Conservation (phyloP, 37 sponge, comb jelly and placozoan species). For the Amphimedon queenslandica region DNA sequence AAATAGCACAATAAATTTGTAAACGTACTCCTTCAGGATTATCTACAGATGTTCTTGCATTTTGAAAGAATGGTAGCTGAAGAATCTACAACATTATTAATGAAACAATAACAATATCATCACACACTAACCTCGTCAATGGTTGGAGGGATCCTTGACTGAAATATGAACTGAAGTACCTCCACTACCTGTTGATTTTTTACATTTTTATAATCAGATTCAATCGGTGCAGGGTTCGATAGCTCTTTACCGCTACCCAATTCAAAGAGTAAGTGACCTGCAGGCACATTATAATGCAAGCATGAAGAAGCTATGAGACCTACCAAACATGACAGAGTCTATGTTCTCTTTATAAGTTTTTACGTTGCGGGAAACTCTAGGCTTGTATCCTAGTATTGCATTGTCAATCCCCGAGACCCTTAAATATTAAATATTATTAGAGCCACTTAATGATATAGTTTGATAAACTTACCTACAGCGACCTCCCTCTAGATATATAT, state of each 20-base stretch:
- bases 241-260: constrained; percentile 59
- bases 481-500: constrained; percentile 42
- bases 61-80: constrained; percentile 25
- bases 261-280: constrained; percentile 65
- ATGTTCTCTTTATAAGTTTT: constrained; percentile 8
- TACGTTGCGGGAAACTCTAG: constrained; percentile 13
- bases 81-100: constrained; percentile 16
- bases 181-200: constrained; percentile 1
- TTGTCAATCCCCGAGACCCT: constrained; percentile 57
- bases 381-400: constrained; percentile 47
- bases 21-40: too few relatives aligned
- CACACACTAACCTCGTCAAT: constrained; percentile 22
- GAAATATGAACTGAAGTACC: constrained; percentile 36
- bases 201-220: constrained; percentile 9
- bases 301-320: background rate
- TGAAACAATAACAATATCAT: too few relatives aligned
- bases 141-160: background rate
- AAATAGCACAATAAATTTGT: too few relatives aligned
- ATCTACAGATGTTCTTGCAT: background rate
- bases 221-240: constrained; percentile 11
- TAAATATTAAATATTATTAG: background rate
- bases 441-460: background rate
- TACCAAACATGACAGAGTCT: constrained; percentile 55
- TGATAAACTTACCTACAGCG: constrained; percentile 27
- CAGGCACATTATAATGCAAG: background rate